These are phyloP conservation scores for Drosophila prostipennis DNA, from an alignment of 2,888 invertebrate species.

Conservation along the genomic window DNA sequence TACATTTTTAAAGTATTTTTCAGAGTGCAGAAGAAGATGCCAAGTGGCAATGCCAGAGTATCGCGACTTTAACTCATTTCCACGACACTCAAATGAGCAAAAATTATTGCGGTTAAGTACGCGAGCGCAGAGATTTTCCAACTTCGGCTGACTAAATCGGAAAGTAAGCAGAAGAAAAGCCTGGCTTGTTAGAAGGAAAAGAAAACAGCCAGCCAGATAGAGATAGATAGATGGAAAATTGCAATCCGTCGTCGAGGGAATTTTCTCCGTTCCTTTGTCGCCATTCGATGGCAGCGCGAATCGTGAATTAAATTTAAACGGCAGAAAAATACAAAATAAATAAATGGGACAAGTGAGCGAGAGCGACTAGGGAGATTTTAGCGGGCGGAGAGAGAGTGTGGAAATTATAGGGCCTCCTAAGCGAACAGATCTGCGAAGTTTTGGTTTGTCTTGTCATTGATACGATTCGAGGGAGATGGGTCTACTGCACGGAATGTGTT, in stretches of 20 bases:
- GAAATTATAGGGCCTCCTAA: constrained; percentile 49
- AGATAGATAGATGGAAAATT: constrained; percentile 46
- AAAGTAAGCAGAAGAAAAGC: constrained; percentile 46
- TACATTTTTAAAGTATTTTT: neutral
- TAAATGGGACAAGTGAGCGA: constrained; percentile 79
- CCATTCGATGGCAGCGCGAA: constrained; percentile 53
- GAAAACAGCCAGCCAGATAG: constrained; percentile 14
- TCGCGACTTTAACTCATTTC: constrained; percentile 77
- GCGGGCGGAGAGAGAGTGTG: constrained; percentile 23
- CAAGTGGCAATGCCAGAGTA: constrained; percentile 53
- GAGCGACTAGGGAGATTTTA: constrained; percentile 23
- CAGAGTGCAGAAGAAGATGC: constrained; percentile 38
- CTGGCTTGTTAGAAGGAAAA: constrained; percentile 56
- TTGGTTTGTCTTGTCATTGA: constrained; percentile 72
- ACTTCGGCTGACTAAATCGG: constrained; percentile 36
- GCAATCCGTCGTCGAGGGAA: constrained; percentile 63
- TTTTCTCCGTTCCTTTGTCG: constrained; percentile 48
- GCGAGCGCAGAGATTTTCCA: constrained; percentile 66
- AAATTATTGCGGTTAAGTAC: constrained; percentile 79
- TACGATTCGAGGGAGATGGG: constrained; percentile 37
- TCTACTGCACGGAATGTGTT: constrained; percentile 6
- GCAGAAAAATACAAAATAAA: constrained; percentile 75
- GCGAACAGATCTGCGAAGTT: constrained; percentile 20
- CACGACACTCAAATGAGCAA: constrained; percentile 81
- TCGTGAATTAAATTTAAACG: constrained; percentile 79